Base-by-base conservation (phyloP, 2,888 invertebrate genomes). In the Dione vanillae region DNA sequence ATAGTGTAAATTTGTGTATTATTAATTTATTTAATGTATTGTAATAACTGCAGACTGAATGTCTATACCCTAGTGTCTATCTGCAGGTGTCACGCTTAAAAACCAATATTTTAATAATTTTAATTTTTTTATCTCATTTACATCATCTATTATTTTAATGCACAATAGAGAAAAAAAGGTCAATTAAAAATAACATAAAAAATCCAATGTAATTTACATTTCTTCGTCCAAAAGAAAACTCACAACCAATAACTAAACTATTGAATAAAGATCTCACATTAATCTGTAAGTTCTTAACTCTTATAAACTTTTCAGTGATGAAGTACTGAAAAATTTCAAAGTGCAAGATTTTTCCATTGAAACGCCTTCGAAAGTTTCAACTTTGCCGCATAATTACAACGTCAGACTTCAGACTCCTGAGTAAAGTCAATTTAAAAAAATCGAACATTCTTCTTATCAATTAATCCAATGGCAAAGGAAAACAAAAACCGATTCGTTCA, bases 381-480 rank as follows among this genome's bases (percentile, higher is more conserved):
- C 56, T 37, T 16, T 37, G 51, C 51, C 27, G 56, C 56, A 56
- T 40, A 56, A 56, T 56, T 56, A 56, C 37, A 56, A 56, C 37
- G 56, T 16, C 16, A 56, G 56, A n/a, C n/a, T n/a, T n/a, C 37
- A 56, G n/a, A n/a, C n/a, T 16, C 37, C 37, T 37, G 37, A 56
- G 37, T 56, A 37, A 37, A 56, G 16, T 56, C 37, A 35, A 56
- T 56, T 56, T 56, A 6, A 45, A 45, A 40, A 61, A 45, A 61
- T 20, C 59, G 43, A 45, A 43, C 59, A 43, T 43, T 43, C 27
- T 61, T 45, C 43, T 61, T 35, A 27, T 27, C 27, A 27, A 27
- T 43, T 35, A 27, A 8, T 49, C 2, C 58, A 19, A 16, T 37
- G 7, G 35, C n/a, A 67, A 70, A 74, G 73, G 70, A 74, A 58